Percentiles rank a stretch among this genome's conserved stretches.
Conservation (phyloP, 1,140 invertebrate species). For the Phymorhynchus buccinoides region DNA sequence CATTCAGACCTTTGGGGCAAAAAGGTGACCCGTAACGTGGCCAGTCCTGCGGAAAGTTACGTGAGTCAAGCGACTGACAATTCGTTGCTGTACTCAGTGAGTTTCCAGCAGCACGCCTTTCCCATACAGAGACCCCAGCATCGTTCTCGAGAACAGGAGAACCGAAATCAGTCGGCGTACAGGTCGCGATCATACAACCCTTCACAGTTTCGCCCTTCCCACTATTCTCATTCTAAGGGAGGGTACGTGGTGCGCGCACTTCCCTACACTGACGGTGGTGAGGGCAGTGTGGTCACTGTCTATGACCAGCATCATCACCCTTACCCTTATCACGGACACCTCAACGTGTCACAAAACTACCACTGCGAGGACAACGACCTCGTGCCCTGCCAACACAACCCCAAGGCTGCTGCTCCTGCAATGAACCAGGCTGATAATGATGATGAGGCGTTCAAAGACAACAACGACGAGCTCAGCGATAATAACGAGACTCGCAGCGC, state of each 20-base stretch:
- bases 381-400: not conserved
- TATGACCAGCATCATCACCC: not conserved
- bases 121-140: not conserved
- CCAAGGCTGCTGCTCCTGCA: too few species aligned
- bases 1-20: not conserved
- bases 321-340: not conserved
- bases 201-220: not conserved
- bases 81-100: not conserved
- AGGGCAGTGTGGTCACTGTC: not conserved
- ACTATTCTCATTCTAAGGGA: not conserved
- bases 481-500: not conserved
- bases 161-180: conserved; percentile 2
- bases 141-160: not conserved
- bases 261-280: not conserved
- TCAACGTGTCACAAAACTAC: conserved; percentile 26
- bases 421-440: too few species aligned
- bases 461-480: not conserved
- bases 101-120: not conserved
- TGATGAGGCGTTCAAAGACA: too few species aligned
- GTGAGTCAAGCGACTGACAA: not conserved
- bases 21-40: not conserved
- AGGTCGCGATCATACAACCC: not conserved
- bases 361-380: conserved; percentile 17
- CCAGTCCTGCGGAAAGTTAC: not conserved
- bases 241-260: not conserved